Conservation (phyloP, 1,140 invertebrate genomes). For the Drosophila punjabiensis region DNA sequence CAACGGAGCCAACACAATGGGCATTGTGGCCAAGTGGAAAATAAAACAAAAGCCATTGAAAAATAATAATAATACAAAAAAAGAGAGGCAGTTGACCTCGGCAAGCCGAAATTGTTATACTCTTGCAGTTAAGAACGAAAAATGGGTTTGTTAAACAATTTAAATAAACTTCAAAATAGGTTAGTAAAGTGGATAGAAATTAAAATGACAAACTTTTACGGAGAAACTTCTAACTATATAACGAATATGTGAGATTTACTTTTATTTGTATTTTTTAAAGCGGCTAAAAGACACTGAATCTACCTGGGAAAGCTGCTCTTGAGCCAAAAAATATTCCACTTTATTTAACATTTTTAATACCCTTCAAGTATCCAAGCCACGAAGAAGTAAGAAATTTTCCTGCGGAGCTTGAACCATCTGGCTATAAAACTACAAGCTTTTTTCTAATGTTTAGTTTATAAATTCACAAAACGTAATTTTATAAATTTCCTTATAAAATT, state of each 20-base stretch:
- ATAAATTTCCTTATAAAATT: no score
- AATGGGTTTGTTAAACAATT: neutral
- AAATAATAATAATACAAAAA: constrained; percentile 14
- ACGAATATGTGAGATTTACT: no score
- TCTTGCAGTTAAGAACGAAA: neutral
- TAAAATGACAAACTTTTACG: neutral
- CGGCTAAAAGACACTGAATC: no score
- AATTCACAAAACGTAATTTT: no score
- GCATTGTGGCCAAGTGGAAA: constrained; percentile 45
- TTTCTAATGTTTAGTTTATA: no score
- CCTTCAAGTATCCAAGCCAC: neutral
- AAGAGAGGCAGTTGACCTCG: constrained; percentile 16
- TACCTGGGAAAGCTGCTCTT: neutral
- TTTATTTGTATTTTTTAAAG: no score
- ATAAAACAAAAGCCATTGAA: constrained; percentile 57
- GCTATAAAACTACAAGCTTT: no score
- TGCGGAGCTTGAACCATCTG: no score
- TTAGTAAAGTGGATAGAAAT: neutral
- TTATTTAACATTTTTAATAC: neutral
- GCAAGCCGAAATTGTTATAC: neutral
- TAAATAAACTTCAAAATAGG: neutral
- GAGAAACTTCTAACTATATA: no score
- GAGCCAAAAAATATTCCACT: neutral
- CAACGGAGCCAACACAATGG: constrained; percentile 30
- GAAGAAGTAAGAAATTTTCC: neutral